These are phyloP conservation scores for Sinopyrophorus schimmeli DNA, from an alignment of 2,888 invertebrate genomes.

Conservation along the genomic window DNA sequence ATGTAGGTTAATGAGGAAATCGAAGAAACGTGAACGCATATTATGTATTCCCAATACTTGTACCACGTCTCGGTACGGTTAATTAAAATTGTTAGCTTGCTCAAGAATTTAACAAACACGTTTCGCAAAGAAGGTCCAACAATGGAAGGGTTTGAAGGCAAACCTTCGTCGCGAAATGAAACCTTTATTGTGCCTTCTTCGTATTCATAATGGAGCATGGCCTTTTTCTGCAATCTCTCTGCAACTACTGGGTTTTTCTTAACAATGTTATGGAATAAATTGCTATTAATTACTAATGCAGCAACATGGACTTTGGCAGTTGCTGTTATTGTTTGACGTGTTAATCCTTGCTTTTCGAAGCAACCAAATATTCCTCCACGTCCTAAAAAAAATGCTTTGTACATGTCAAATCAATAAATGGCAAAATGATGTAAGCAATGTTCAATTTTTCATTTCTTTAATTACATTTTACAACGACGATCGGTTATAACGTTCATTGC, in stretches of 20 bases:
- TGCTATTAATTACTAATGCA: conserved; percentile 24
- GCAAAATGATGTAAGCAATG: no score
- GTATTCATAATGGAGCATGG: conserved; percentile 11
- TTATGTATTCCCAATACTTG: conserved; percentile 27
- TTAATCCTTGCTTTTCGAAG: conserved; percentile 27
- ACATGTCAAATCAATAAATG: no score
- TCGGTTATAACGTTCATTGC: no score
- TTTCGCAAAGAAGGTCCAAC: no score
- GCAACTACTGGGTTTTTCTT: background rate
- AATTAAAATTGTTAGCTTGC: conserved; percentile 5
- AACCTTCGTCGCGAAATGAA: background rate
- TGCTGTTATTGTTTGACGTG: conserved; percentile 34
- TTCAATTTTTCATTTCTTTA: no score
- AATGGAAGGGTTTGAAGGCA: background rate
- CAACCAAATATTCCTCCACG: conserved; percentile 37
- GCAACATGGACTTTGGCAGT: conserved; percentile 30
- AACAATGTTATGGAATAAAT: conserved; percentile 15
- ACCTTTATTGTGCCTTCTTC: conserved; percentile 1
- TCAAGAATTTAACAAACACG: background rate
- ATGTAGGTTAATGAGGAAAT: conserved; percentile 20
- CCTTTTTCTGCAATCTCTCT: conserved; percentile 1
- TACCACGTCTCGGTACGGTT: conserved; percentile 15
- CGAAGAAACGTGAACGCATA: conserved; percentile 30
- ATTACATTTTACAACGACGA: no score
- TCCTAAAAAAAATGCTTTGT: no score